Conservation (phyloP, 2,888 invertebrate species). For the Isoperla grammatica region DNA sequence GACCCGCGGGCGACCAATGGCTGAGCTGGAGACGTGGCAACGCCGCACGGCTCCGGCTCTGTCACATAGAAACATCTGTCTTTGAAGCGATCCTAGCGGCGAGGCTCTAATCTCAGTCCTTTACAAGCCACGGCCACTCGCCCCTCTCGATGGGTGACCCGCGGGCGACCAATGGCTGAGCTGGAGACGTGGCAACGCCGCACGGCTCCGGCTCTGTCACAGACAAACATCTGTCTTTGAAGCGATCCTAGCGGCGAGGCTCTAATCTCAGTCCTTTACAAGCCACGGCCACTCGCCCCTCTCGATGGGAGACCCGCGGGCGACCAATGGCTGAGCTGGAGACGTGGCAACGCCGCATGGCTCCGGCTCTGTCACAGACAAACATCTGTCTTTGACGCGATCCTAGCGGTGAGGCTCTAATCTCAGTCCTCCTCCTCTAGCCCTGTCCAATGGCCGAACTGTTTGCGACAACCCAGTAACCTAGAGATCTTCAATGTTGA, state of each 20-base stretch:
- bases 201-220: no score
- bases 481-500: conserved; percentile 57
- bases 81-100: no score
- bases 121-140: no score
- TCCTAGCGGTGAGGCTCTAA: no score
- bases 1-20: conserved; percentile 39
- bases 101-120: no score
- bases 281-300: conserved; percentile 60
- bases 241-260: no score
- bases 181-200: conserved; percentile 23
- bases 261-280: no score
- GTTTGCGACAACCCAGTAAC: conserved; percentile 35
- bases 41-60: conserved; percentile 27
- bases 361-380: no score
- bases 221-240: no score
- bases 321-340: no score
- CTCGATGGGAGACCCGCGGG: conserved; percentile 39
- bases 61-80: no score
- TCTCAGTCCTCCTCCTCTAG: conserved; percentile 62
- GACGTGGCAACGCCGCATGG: conserved; percentile 21
- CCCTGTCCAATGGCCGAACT: conserved; percentile 40
- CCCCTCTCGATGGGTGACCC: conserved; percentile 40
- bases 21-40: conserved; percentile 30
- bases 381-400: no score
- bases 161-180: conserved; percentile 37